Evolutionary conservation across 2,888 invertebrate genomes (phyloP), one percentile per base, ranked within the genome.

Genomic region (Bursaphelenchus okinawaensis): DNA sequence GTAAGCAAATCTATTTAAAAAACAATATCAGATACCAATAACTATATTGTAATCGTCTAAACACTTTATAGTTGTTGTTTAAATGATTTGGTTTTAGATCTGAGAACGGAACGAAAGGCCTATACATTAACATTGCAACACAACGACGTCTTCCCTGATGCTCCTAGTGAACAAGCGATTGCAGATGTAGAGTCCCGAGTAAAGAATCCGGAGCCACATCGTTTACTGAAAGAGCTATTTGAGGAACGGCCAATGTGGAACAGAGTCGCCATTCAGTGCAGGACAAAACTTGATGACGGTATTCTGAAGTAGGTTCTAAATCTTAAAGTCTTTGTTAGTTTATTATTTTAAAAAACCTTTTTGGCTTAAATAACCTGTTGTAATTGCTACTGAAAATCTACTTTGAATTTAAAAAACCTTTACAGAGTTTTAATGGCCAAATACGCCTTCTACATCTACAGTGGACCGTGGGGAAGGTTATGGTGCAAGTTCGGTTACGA

Each of bases 401-500:
- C n/a, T 65, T 66, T 26, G 20, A 26, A 23, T 56, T 19, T n/a
- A n/a, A 40, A 16, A 23, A 19, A 27, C n/a, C 20, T 26, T 65
- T 74, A 22, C 64, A 76, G 81, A 67, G 61, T 88, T 64, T 86
- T 93, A 16, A 85, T 94, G 66, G 93, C 95, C 0, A 88, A 89
- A 26, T 84, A 91, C 4, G 91, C 92, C 0, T 90, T 91, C 83
- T 91, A 92, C 82, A 91, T 90, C 83, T 87, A 87, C 62, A 90
- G 88, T 68, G 96, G 98, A 0, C 96, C 94, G 0, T 98, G 94
- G 93, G 87, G 93, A 71, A 88, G 89, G 61, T 87, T 91, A 82
- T 98, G 95, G 91, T 89, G 92, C 0, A 88, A 87, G 75, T 89
- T 89, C 80, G 94, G 94, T 0, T 95, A 91, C 82, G 93, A 98